A percentile compares a stretch with the other conserved stretches of the same genome.
Evolutionary conservation across 1,140 invertebrate species (phyloP).

Genomic region (Acromyrmex charruanus): DNA sequence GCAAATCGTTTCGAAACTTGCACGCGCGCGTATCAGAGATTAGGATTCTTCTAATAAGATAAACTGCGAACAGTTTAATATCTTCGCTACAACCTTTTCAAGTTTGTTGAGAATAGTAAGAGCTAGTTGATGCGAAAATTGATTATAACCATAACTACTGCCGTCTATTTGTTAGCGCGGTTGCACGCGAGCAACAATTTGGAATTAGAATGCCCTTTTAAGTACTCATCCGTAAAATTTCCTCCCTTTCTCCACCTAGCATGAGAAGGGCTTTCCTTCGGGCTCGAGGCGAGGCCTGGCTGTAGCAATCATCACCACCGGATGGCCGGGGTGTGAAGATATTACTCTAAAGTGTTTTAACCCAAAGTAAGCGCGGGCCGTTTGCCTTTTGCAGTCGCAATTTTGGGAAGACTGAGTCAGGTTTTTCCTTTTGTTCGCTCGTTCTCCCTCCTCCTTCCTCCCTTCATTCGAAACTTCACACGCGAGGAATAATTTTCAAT

Average conservation of each 20-base stretch:
- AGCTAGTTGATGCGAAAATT: not conserved
- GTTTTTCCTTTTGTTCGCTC: constrained; percentile 40
- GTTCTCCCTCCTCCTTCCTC: not conserved
- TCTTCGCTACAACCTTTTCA: not conserved
- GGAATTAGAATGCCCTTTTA: constrained; percentile 20
- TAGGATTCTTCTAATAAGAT: not conserved
- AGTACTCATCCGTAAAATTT: constrained; percentile 13
- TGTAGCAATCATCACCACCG: constrained; percentile 7
- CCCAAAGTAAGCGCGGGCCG: constrained; percentile 49
- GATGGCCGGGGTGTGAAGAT: constrained; percentile 50
- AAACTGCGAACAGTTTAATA: constrained; percentile 18
- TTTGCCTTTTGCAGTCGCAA: constrained; percentile 61
- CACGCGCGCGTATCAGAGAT: not conserved
- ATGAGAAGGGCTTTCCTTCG: not conserved
- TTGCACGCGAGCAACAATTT: constrained; percentile 43
- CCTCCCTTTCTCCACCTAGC: too few relatives aligned
- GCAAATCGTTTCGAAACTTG: not conserved
- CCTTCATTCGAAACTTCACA: constrained; percentile 38
- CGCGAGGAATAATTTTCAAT: constrained; percentile 77
- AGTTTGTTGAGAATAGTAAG: not conserved
- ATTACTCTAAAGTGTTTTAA: constrained; percentile 64
- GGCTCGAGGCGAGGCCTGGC: not conserved
- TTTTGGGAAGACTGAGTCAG: constrained; percentile 8
- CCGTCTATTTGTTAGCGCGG: constrained; percentile 23
- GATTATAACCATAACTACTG: constrained; percentile 5